phyloP scores from a whole-genome alignment of 2,888 invertebrate species.

The Nomada fabriciana region DNA sequence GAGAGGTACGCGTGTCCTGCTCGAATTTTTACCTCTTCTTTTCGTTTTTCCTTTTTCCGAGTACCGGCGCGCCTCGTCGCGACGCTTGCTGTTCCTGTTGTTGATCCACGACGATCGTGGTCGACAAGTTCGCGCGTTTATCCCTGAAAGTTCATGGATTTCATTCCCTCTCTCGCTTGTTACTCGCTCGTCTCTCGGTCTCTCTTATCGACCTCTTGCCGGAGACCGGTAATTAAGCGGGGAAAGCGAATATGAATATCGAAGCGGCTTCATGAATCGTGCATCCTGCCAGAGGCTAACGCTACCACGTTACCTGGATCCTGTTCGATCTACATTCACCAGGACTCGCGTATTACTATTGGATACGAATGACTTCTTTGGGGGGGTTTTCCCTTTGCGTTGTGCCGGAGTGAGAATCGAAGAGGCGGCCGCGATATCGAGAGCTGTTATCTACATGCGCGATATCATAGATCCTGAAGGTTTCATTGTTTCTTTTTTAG shows the following conservation, averaged over 20 bases:
- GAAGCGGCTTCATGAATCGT: constrained; percentile 24
- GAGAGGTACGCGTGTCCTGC: neutral
- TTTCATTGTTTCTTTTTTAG: neutral
- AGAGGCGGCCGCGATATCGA: constrained; percentile 4
- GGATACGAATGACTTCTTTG: constrained; percentile 1
- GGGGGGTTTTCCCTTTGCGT: neutral
- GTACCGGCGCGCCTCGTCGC: neutral
- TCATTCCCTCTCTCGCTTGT: constrained; percentile 46
- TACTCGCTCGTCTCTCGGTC: constrained; percentile 18
- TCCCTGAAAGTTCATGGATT: constrained; percentile 68
- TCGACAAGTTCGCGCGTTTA: constrained; percentile 53
- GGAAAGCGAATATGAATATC: constrained; percentile 52
- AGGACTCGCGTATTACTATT: constrained; percentile 31
- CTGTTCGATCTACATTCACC: constrained; percentile 40
- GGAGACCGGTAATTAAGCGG: constrained; percentile 56
- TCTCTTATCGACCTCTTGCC: constrained; percentile 12
- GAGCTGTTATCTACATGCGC: neutral
- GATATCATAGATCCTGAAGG: constrained; percentile 24
- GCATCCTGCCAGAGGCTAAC: constrained; percentile 47
- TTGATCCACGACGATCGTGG: neutral
- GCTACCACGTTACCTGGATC: constrained; percentile 15
- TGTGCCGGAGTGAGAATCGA: neutral
- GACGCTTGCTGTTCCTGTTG: neutral
- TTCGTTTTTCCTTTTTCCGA: neutral
- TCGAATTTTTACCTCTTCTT: too few relatives aligned